Base-by-base conservation (phyloP, 2,888 invertebrate genomes). In the Latrodectus hesperus region DNA sequence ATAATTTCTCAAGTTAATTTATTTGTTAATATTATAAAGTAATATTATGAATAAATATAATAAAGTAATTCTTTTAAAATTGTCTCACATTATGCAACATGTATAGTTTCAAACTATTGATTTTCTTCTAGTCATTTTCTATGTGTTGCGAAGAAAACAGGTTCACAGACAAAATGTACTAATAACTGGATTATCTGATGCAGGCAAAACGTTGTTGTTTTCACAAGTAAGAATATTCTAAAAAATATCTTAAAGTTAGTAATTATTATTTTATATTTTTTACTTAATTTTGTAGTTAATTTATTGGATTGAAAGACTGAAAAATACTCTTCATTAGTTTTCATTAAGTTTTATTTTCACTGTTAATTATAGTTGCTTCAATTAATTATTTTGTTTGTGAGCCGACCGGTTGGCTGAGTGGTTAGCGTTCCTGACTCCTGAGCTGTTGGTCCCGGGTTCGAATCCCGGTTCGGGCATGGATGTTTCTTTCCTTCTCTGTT, bases 201-300 rank as follows among this genome's bases (percentile, higher is more conserved):
- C 96, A 53, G 98, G 98, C 38, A 99, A 99, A 93, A 98, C 98
- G 2, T 93, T 96, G 67, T 93, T 98, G 81, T 55, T 16, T 16
- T 55, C 55, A 4, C 38, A 38, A 38, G 38, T 38, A 38, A 38
- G 38, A 38, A 38, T 38, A 38, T 38, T 38, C 38, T 38, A 6
- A 38, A 38, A 38, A 38, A 38, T 38, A 98, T 96, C 92, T 95
- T 96, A 14, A 86, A 80, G 49, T 85, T 89, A 72, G 80, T 70
- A 38, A 6, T 6, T 38, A 68, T 11, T 17, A 14, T 71, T 55
- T 49, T 22, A 1, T 76, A 11, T 51, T 70, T 51, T n/a, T n/a
- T n/a, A n/a, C n/a, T n/a, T 52, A 73, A n/a, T 16, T 65, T n/a
- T 73, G 22, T 67, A 9, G 49, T 51, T 77, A 38, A 22, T 67